phyloP scores from a whole-genome alignment of 2,888 invertebrate species.

The Acholoe squamosa region DNA sequence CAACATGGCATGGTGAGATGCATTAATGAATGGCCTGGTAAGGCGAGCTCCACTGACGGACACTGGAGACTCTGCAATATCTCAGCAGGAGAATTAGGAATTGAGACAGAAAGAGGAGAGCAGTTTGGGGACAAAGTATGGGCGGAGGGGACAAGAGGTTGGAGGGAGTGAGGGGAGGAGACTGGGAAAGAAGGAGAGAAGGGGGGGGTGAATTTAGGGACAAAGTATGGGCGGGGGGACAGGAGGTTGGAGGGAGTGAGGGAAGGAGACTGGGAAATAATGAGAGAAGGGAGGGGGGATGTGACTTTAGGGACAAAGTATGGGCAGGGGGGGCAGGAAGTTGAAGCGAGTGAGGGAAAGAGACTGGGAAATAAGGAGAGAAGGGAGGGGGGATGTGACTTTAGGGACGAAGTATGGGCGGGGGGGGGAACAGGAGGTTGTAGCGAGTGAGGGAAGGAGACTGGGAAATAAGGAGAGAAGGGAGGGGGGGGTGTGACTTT shows the following conservation, averaged over 20 bases:
- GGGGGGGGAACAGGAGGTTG: not conserved
- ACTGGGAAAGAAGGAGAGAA: not conserved
- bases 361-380: not conserved
- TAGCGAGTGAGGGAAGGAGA: not conserved
- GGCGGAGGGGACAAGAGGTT: not conserved
- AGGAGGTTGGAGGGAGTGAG: not conserved
- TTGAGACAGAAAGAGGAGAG: not conserved
- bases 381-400: not conserved
- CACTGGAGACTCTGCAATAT: conserved; percentile 38
- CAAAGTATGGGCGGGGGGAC: too few species aligned
- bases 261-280: not conserved
- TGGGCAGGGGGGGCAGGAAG: not conserved
- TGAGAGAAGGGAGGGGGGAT: not conserved
- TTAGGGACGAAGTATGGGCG: not conserved
- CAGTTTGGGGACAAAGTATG: too few species aligned
- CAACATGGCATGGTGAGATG: not conserved
- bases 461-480: not conserved
- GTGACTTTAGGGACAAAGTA: too few species aligned
- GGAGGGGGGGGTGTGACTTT: not conserved
- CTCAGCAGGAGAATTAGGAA: not conserved
- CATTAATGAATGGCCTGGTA: not conserved
- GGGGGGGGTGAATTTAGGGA: too few species aligned
- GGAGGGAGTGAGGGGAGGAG: not conserved
- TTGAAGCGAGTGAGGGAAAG: not conserved
- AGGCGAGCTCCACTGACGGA: not conserved